Percentiles rank a stretch among this genome's conserved stretches.
Conservation (phyloP, 2,113 vertebrate species). For the Paralichthys olivaceus region DNA sequence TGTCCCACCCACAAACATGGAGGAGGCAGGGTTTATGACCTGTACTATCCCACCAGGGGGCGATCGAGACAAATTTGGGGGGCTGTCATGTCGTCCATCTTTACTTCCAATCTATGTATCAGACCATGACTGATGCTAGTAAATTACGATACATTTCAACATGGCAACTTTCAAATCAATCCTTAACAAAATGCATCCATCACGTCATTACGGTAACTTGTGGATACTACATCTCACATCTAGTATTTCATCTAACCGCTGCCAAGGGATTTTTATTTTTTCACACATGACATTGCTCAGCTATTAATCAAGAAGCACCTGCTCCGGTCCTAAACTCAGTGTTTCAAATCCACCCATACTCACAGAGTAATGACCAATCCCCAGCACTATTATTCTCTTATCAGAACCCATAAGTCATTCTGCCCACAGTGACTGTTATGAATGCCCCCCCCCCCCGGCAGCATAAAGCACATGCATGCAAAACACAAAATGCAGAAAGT, state of each 20-base stretch:
- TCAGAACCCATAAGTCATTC: slow-evolving; percentile 77
- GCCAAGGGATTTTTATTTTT: not conserved
- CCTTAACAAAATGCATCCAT: not conserved
- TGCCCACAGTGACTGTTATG: slow-evolving; percentile 56
- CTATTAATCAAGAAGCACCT: slow-evolving; percentile 57
- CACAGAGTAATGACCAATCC: slow-evolving; percentile 67
- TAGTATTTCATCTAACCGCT: slow-evolving; percentile 3
- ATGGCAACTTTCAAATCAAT: slow-evolving; percentile 9
- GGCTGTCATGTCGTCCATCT: not conserved
- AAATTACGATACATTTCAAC: too few species aligned
- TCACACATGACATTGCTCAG: slow-evolving; percentile 9
- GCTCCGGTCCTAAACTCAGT: slow-evolving; percentile 38
- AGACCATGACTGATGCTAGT: too few species aligned
- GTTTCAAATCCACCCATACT: slow-evolving; percentile 62
- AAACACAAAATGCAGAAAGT: slow-evolving; percentile 34
- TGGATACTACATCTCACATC: slow-evolving; percentile 19
- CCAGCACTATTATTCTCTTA: slow-evolving; percentile 74
- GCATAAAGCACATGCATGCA: slow-evolving; percentile 14
- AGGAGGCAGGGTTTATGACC: too few species aligned
- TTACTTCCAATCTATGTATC: not conserved
- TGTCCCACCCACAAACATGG: too few species aligned
- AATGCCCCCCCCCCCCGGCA: slow-evolving; percentile 19
- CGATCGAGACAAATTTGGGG: too few species aligned
- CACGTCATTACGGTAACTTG: not conserved
- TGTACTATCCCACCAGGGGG: too few species aligned